phyloP scores from a whole-genome alignment of 2,888 invertebrate species.

The Elysia crispata region DNA sequence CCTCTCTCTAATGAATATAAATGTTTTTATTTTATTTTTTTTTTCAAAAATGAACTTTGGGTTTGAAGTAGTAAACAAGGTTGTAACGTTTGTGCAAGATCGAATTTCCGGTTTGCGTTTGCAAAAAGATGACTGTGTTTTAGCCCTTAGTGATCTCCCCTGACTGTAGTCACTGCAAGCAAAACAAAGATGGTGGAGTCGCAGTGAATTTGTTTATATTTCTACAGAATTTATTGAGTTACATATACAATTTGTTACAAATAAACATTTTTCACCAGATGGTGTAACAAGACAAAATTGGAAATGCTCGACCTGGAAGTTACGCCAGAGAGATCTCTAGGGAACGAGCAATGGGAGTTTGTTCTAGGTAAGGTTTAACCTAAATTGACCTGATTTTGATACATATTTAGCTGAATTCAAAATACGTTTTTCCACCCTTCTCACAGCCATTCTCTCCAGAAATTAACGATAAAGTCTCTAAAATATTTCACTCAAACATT shows the following conservation, averaged over 20 bases:
- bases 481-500: no score
- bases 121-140: no score
- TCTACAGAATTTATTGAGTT: not conserved
- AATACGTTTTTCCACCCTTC: no score
- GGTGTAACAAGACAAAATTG: not conserved
- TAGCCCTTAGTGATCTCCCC: no score
- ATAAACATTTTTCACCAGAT: not conserved
- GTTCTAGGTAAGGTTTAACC: constrained; percentile 89
- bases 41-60: no score
- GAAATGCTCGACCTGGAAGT: constrained; percentile 97
- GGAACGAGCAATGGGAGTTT: constrained; percentile 99
- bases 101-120: no score
- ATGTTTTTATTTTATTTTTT: no score
- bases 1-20: no score
- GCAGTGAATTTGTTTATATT: constrained; percentile 38
- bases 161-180: constrained; percentile 45
- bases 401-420: constrained; percentile 52
- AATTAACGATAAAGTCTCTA: no score
- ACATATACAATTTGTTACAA: not conserved
- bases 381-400: constrained; percentile 22
- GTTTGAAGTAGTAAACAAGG: no score
- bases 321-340: constrained; percentile 89
- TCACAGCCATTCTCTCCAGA: no score
- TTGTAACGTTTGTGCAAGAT: no score
- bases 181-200: constrained; percentile 71